Percentiles rank a stretch among this genome's conserved stretches.
phyloP scores from a whole-genome alignment of 2,113 vertebrate genomes.

The Peromyscus maniculatus region DNA sequence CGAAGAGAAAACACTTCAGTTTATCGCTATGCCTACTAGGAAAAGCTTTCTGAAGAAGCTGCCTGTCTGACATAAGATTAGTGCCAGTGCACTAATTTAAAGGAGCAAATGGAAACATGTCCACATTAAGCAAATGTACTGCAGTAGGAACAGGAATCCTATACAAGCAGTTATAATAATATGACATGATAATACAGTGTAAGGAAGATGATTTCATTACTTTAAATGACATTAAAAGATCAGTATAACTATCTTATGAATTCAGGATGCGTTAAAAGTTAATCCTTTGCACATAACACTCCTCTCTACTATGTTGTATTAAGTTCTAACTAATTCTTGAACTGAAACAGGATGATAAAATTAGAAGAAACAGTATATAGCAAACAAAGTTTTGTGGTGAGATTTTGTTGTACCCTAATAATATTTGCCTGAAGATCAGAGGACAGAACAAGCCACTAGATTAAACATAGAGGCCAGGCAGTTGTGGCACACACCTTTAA shows the following conservation, averaged over 20 bases:
- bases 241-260: constrained; percentile 52
- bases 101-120: background rate
- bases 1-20: background rate
- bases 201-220: constrained; percentile 51
- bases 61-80: constrained; percentile 2
- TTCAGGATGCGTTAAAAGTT: background rate
- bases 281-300: background rate
- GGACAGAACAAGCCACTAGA: no score
- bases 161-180: background rate
- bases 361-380: background rate
- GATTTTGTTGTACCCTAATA: no score
- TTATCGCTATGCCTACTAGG: background rate
- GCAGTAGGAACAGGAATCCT: background rate
- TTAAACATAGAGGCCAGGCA: no score
- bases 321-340: background rate
- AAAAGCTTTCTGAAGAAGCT: background rate
- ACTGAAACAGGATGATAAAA: constrained; percentile 7
- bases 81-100: background rate
- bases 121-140: background rate
- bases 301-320: background rate
- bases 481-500: no score
- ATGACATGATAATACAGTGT: background rate
- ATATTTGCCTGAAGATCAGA: no score
- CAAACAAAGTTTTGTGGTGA: background rate
- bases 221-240: constrained; percentile 61